Evolutionary conservation across 2,888 invertebrate species (phyloP), one percentile per base, ranked within the genome.

Genomic region (Meganola albula): DNA sequence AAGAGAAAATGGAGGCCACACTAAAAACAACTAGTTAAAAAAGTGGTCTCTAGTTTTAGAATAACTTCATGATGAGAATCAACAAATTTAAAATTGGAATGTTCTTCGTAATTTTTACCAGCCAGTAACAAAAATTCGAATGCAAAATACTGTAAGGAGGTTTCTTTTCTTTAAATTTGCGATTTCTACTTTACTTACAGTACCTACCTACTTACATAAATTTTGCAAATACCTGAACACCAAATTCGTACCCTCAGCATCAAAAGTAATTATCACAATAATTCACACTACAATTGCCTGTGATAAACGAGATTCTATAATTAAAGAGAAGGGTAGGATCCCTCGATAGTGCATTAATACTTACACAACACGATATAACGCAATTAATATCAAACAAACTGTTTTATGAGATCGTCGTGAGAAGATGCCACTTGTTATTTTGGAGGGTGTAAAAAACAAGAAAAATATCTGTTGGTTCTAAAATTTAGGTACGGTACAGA

Each of bases 351-450:
- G 52, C 65, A 76, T 74, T 80, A 78, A 79, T 79, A 76, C 74
- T 67, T 72, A 76, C 71, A 70, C 63, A 75, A 68, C 85, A 85
- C 79, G 85, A 63, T 61, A 85, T 83, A 80, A 75, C 73, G 75
- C 75, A 77, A 85, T 84, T 84, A 84, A 80, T 85, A 63, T 68
- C 62, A 61, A 66, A 52, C 53, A 66, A 71, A 74, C 73, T 69
- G 74, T 82, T 79, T 77, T 79, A 76, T 49, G 51, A 58, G 54
- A 57, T 53, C 48, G 52, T 62, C 79, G 83, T 85, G 84, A 73
- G 84, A 85, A 78, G 58, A 54, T 52, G 60, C 60, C 83, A 84
- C 73, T 80, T 84, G 83, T 59, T 43, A 58, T 41, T 32, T 53
- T 37, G 45, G 43, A 51, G 54, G 56, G 50, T 49, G 58, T 58